Evolutionary conservation across 30 jellyfish, hydroid and myxozoan species (phyloP), one percentile per base, ranked within the genome.

Genomic region (Cassiopea xamachana): DNA sequence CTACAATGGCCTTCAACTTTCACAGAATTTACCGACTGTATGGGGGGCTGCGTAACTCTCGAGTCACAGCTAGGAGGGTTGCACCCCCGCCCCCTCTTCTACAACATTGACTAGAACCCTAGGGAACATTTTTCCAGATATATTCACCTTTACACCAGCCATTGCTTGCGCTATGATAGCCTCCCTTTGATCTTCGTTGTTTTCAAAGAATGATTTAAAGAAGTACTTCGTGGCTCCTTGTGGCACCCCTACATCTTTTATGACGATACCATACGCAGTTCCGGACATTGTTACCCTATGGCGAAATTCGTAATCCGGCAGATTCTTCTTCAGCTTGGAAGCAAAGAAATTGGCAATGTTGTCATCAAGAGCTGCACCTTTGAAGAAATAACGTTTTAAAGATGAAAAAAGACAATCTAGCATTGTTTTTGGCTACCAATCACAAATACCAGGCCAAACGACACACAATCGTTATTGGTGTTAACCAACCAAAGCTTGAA

Each of bases 281-380:
- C 93, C 94, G 1, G 91, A 61, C 64, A 87, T 78, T 73, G 93
- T 60, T 75, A 87, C 88, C 50, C 92, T 71, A 80, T 88, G 94
- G 17, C 90, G 87, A 50, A 73, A 75, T 55, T 77, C 90, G 49
- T 76, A 69, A 2, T 75, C 82, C 7, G 98, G 96, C 14, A 93
- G 79, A 71, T 78, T 69, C 15, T 14, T 46, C 72, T 64, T 76
- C 47, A 93, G 19, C 39, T 87, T 69, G 48, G 79, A 17, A 39
- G 93, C 47, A 76, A 77, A 82, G 80, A 60, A 87, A 46, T 81
- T 77, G 45, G 91, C 98, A 45, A 87, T 71, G 50, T 93, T 87
- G 76, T 93, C 98, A 67, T 93, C 98, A 9, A 93, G 73, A 8
- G 98, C 98, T 46, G 93, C 91, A 17, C 92, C 98, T 93, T 86